These are phyloP conservation scores for Cryptocheilus praepositus DNA, from an alignment of 2,888 invertebrate genomes.

Conservation along the genomic window DNA sequence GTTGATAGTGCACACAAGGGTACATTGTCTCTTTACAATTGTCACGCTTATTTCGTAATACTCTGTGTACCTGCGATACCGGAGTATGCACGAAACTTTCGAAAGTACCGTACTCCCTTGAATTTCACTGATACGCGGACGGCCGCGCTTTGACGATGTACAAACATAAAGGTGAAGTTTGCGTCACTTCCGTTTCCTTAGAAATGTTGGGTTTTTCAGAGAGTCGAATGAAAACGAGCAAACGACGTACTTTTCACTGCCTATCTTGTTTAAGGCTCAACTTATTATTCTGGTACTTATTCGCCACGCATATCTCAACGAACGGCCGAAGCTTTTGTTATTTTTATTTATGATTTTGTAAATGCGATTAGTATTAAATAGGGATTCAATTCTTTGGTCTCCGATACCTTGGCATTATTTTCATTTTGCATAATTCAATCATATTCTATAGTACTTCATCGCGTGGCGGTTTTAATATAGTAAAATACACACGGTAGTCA, in stretches of 20 bases:
- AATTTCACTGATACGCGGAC: background rate
- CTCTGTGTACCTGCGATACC: background rate
- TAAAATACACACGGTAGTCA: too few relatives aligned
- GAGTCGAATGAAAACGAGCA: background rate
- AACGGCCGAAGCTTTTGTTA: too few relatives aligned
- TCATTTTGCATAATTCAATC: too few relatives aligned
- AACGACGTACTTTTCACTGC: background rate
- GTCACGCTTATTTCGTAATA: background rate
- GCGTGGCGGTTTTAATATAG: too few relatives aligned
- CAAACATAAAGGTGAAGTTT: constrained; percentile 1
- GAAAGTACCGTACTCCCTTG: background rate
- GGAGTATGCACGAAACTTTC: background rate
- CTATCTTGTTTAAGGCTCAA: background rate
- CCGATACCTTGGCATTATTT: too few relatives aligned
- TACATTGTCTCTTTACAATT: background rate
- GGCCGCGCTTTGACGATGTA: background rate
- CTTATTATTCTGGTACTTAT: background rate
- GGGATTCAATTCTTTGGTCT: too few relatives aligned
- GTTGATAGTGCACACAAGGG: background rate
- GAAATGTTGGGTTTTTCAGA: background rate
- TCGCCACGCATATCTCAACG: too few relatives aligned
- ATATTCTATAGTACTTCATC: too few relatives aligned
- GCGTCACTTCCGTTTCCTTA: constrained; percentile 10
- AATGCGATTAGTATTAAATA: too few relatives aligned
- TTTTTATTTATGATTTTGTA: too few relatives aligned